Base-by-base conservation (phyloP, 2,797 vertebrate species). In the Echiichthys vipera region DNA sequence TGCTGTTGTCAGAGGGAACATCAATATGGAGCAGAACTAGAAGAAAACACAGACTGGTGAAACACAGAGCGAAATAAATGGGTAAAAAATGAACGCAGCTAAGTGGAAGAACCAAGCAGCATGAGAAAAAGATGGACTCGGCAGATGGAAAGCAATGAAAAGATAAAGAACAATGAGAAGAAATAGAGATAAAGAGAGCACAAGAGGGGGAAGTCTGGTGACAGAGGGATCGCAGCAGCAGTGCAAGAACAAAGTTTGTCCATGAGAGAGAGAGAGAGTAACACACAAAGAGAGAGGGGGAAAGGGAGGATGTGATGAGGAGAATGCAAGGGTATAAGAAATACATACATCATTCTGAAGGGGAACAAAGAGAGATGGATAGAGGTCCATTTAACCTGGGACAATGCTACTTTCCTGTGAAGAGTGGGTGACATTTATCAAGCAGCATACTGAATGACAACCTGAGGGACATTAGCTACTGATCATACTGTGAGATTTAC, bases 201-300 rank as follows among this genome's bases (percentile, higher is more conserved):
- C 7, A 22, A 40, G 57, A 30, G 66, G 65, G 7, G 68, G 49
- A 54, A 34, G 67, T 29, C 17, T 29, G 63, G 62, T 81, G 89
- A 87, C 81, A 79, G 88, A 88, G 70, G 61, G 81, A 90, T 82
- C 49, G 74, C 54, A 17, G 72, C 67, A n/a, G 77, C 54, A 59
- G 69, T 2, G 50, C 57, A 57, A 65, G 81, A 89, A 84, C 74
- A 81, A 84, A 79, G 78, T 86, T 86, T 77, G 78, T 77, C 71
- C 76, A 65, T 5, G 12, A 75, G 69, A 61, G 45, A 71, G 27
- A 20, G 24, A 27, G 15, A 46, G n/a, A n/a, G n/a, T n/a, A n/a
- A n/a, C n/a, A n/a, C n/a, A n/a, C n/a, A n/a, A n/a, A n/a, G 36
- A 56, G 46, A 55, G 66, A 74, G n/a, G n/a, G n/a, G 55, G 51